Conservation (phyloP, 2,113 vertebrate genomes). For the Aleadryas rufinucha region DNA sequence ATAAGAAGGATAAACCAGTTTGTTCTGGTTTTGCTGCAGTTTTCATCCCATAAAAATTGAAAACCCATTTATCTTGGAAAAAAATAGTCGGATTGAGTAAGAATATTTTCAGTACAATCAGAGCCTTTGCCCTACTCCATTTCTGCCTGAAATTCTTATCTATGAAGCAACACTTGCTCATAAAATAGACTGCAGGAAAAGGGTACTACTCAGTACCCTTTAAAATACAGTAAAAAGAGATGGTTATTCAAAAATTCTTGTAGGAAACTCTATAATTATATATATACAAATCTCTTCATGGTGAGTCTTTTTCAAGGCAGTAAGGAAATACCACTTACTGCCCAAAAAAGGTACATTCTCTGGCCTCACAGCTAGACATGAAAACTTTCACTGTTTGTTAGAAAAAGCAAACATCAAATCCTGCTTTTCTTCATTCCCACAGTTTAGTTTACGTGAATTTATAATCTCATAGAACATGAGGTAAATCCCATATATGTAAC, state of each 20-base stretch:
- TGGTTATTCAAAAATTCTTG: neutral
- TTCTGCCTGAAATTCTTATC: neutral
- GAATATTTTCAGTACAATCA: neutral
- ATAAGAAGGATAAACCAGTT: too few relatives aligned
- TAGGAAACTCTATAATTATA: neutral
- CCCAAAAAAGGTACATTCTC: neutral
- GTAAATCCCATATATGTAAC: neutral
- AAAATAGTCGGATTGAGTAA: neutral
- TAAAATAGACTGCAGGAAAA: neutral
- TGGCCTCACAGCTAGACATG: neutral
- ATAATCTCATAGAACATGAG: neutral
- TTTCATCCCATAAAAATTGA: neutral
- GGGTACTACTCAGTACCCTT: neutral
- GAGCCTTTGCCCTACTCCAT: accelerated
- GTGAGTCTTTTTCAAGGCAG: neutral
- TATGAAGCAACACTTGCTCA: neutral
- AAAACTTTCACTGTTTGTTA: conserved; percentile 7
- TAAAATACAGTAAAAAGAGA: neutral
- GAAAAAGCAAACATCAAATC: neutral
- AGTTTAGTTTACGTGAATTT: neutral
- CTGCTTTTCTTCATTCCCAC: neutral
- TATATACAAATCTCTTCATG: neutral
- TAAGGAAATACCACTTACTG: neutral
- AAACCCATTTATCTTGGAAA: neutral
- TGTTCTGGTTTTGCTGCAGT: neutral